Evolutionary conservation across 2,113 vertebrate species (phyloP), one percentile per base, ranked within the genome.

Genomic region (Aspiorhynchus laticeps): DNA sequence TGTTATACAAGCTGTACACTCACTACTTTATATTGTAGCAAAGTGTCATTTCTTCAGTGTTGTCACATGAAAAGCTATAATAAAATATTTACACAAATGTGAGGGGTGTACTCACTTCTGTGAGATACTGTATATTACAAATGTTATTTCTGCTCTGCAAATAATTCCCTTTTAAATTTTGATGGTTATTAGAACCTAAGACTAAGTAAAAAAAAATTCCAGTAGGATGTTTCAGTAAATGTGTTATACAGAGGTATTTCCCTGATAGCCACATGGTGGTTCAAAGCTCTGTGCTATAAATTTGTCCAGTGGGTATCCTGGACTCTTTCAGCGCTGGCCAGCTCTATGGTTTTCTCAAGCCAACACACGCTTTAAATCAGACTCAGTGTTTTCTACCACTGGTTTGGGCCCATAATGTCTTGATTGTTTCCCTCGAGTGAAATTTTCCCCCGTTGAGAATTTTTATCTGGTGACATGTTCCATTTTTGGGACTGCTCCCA

Each of bases 311-410:
- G 75, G 75, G 75, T 78, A 14, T 36, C 77, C 83, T 63, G 85
- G 93, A 61, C 77, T 80, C 33, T 15, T 28, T 80, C 51, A 80
- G 11, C n/a, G 19, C 21, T 80, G 77, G 21, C 77, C 11, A 24
- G 1, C 77, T 59, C 17, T 59, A 28, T 11, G 14, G 59, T 48
- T 46, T 26, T 63, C 59, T 67, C 26, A 21, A 31, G 38, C 17
- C 41, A 69, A 48, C 61, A 24, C 14, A 0, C 5, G 5, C n/a
- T 69, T 82, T 82, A 69, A 82, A 82, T 67, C 43, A 82, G 26
- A 65, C 61, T 28, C 80, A 17, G 8, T 24, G 26, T 67, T 82
- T 82, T 82, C 41, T 65, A 19, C 36, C 33, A 5, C 41, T 14
- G 26, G 26, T 69, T 65, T 67, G 38, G 26, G 8, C 38, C 8